Conservation (phyloP, 2,797 vertebrate genomes). For the Megaceryle alcyon region DNA sequence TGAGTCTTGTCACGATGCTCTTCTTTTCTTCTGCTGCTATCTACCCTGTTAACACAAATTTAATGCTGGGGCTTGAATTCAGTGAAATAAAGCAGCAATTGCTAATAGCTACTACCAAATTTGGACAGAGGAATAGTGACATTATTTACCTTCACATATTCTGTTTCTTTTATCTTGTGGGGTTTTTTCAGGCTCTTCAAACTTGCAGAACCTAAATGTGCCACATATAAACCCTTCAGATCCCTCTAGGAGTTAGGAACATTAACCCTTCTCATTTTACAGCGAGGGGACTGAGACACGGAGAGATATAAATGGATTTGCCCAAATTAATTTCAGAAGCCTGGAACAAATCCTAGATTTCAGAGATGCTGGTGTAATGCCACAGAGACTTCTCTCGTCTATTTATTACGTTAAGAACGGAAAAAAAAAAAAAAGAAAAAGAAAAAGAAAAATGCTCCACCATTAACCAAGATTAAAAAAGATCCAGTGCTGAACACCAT, state of each 20-base stretch:
- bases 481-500: background rate
- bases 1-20: background rate
- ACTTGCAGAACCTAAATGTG: background rate
- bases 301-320: background rate
- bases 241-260: background rate
- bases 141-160: background rate
- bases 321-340: background rate
- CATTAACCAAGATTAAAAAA: background rate
- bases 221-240: background rate
- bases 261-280: background rate
- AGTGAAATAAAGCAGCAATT: background rate
- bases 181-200: background rate
- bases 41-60: background rate
- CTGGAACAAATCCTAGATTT: background rate
- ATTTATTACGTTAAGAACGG: background rate
- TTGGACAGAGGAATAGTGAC: background rate
- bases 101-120: background rate
- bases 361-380: background rate
- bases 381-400: background rate
- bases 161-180: background rate
- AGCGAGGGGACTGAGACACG: background rate
- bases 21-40: background rate
- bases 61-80: background rate
- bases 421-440: background rate
- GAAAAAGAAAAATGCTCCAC: background rate